phyloP scores from a whole-genome alignment of 2,113 vertebrate species.

The Oreochromis tanganicae region DNA sequence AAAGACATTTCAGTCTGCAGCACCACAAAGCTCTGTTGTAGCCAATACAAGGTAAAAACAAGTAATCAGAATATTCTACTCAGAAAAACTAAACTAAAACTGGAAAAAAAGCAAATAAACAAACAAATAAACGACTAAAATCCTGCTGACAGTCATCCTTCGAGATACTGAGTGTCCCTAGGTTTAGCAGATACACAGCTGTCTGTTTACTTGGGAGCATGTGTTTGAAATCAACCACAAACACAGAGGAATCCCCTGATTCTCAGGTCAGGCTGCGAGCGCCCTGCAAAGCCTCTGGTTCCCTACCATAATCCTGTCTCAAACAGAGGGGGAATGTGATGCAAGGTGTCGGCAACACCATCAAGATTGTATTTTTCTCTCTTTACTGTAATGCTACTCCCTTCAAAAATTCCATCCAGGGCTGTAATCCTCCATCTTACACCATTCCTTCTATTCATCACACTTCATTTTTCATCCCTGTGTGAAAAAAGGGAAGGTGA shows the following conservation, averaged over 20 bases:
- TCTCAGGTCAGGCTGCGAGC: slow-evolving; percentile 49
- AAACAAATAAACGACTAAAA: background rate
- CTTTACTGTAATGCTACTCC: slow-evolving; percentile 65
- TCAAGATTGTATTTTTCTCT: slow-evolving; percentile 61
- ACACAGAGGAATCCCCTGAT: slow-evolving; percentile 44
- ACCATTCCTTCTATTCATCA: slow-evolving; percentile 63
- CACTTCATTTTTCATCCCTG: slow-evolving; percentile 60
- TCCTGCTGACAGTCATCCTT: background rate
- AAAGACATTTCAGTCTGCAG: background rate
- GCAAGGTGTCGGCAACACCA: slow-evolving; percentile 68
- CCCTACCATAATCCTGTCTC: slow-evolving; percentile 54
- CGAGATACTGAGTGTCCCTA: background rate
- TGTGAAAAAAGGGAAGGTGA: slow-evolving; percentile 62
- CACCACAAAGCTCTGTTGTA: background rate
- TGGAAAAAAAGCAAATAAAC: background rate
- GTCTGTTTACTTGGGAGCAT: background rate
- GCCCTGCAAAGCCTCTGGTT: slow-evolving; percentile 47
- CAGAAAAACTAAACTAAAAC: background rate
- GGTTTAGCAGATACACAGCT: background rate
- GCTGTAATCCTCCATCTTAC: slow-evolving; percentile 67
- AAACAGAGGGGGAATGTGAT: slow-evolving; percentile 59
- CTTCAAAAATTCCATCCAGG: slow-evolving; percentile 61
- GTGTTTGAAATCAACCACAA: slow-evolving; percentile 39
- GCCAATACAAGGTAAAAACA: background rate
- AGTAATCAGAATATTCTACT: background rate